Conservation (phyloP, 2,888 invertebrate genomes). For the Ichneumoninae sp. region DNA sequence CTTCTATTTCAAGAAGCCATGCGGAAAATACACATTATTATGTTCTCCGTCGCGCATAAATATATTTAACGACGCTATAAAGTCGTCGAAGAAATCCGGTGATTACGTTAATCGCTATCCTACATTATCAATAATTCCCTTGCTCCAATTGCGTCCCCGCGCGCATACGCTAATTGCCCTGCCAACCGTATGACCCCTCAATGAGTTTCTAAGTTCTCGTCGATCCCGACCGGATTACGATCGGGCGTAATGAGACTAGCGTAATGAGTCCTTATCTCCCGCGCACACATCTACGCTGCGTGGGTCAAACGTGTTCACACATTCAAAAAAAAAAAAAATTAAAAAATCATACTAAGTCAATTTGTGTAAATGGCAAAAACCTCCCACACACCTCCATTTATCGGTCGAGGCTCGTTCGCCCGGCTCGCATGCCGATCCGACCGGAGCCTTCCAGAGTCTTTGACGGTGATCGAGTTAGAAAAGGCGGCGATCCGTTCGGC, state of each 20-base stretch:
- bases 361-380: slow-evolving; percentile 7
- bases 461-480: slow-evolving; percentile 74
- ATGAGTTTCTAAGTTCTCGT: slow-evolving; percentile 37
- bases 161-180: slow-evolving; percentile 22
- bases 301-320: not conserved
- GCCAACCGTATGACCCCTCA: slow-evolving; percentile 9
- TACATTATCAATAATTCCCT: not conserved
- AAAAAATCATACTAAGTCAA: not conserved
- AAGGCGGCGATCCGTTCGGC: slow-evolving; percentile 61
- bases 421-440: not conserved
- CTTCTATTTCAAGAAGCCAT: not conserved
- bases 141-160: slow-evolving; percentile 5
- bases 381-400: not conserved
- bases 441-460: slow-evolving; percentile 60
- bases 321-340: not conserved
- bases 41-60: not conserved
- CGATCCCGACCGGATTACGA: slow-evolving; percentile 28
- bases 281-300: not conserved
- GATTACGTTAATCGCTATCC: not conserved
- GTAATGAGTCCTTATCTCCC: slow-evolving; percentile 25
- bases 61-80: not conserved
- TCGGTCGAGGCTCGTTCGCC: not conserved
- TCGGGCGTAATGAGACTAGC: not conserved
- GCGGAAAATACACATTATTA: not conserved
- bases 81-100: not conserved